Conservation (phyloP, 1,140 invertebrate species). For the Lutraria rhynchaena region DNA sequence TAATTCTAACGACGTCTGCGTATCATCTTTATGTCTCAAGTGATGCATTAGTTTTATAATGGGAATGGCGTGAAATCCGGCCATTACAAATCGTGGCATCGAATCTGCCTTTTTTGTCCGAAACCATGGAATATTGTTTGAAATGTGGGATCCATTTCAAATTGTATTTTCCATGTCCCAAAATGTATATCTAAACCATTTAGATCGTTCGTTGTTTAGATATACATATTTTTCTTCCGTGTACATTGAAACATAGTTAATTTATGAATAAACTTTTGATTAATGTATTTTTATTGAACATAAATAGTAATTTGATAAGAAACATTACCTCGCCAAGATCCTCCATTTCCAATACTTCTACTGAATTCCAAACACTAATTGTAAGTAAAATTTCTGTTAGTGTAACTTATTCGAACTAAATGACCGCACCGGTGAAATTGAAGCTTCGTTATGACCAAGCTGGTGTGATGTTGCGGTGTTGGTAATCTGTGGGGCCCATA, state of each 20-base stretch:
- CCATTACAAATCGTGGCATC: not conserved
- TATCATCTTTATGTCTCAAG: too few species aligned
- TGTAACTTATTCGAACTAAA: not conserved
- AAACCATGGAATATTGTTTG: not conserved
- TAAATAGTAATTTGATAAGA: not conserved
- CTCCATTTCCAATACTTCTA: not conserved
- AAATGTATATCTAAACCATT: too few species aligned
- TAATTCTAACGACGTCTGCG: not conserved
- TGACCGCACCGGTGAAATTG: too few species aligned
- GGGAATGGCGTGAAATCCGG: conserved; percentile 7
- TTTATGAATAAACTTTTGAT: too few species aligned
- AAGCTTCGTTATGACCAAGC: too few species aligned
- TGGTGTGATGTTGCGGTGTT: too few species aligned
- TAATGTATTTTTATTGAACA: not conserved
- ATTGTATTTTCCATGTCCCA: too few species aligned
- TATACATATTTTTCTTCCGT: too few species aligned
- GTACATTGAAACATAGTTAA: too few species aligned
- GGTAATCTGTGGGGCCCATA: too few species aligned
- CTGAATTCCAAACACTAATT: not conserved
- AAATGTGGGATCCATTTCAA: not conserved
- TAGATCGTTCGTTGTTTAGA: too few species aligned
- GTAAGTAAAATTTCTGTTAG: not conserved
- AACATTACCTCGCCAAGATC: not conserved
- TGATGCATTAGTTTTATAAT: too few species aligned
- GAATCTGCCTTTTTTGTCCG: not conserved